Evolutionary conservation across 2,888 invertebrate genomes (phyloP), one percentile per base, ranked within the genome.

Genomic region (Spisula subtruncata): DNA sequence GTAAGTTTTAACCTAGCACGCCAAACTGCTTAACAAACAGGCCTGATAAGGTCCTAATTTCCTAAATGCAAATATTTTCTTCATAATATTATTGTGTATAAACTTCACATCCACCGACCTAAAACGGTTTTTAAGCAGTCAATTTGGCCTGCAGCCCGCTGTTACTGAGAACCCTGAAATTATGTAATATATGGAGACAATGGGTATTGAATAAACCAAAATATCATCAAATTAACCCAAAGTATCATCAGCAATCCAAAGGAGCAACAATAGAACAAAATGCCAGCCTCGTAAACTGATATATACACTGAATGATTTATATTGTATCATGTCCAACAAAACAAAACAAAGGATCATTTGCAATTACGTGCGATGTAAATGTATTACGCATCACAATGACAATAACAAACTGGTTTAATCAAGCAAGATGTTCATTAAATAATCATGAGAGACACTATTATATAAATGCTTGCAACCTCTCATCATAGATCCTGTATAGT

Each of bases 361-460:
- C 75, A 75, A 75, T 75, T 75, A 75, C 32, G 75, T 75, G 75
- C 75, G 75, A 75, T 75, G 75, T 75, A 18, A 41, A 35, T 32
- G 25, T 75, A 75, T 75, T 32, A 18, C 6, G 14, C 12, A 32
- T 75, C 32, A 75, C 29, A 75, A 75, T 32, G 18, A 75, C 75
- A 75, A 75, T 35, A 32, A 25, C 35, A 75, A 75, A 75, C 14
- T 32, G 18, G 75, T 32, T 41, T 56, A 29, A 80, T 80, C 85
- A 80, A 56, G 56, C 80, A 56, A 80, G 80, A 80, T 85, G 79
- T 56, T n/a, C 41, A 54, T 83, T 66, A 54, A 83, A 83, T 8
- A 83, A 51, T 20, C 41, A 75, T 32, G 29, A 14, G 25, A 71
- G 29, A 71, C 84, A 71, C 46, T 51, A 48, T 41, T 18, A 41